Evolutionary conservation across 2,797 vertebrate genomes (phyloP).

Genomic region (Enteromius afrohamiltoni): DNA sequence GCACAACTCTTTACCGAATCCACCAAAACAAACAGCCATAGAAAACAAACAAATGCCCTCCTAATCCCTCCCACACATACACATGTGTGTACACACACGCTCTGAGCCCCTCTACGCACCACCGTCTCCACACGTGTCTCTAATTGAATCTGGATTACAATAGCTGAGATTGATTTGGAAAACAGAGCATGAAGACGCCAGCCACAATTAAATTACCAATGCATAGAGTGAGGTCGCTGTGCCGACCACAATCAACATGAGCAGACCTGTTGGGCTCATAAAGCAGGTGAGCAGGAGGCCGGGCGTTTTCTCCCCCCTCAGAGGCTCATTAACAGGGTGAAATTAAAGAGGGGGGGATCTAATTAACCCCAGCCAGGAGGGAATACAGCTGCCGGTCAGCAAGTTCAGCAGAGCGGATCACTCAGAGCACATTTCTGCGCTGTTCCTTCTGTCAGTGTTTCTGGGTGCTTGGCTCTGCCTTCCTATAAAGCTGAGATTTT

Average conservation of each 20-base stretch:
- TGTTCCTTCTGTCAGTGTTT: slow-evolving; percentile 1
- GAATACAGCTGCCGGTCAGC: slow-evolving; percentile 50
- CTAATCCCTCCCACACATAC: slow-evolving; percentile 31
- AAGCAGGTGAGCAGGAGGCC: slow-evolving; percentile 10
- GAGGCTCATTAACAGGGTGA: slow-evolving; percentile 74
- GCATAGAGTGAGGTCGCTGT: slow-evolving; percentile 59
- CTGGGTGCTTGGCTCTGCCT: not conserved
- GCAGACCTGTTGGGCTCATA: slow-evolving; percentile 68
- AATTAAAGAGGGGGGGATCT: slow-evolving; percentile 74
- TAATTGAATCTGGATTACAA: slow-evolving; percentile 76
- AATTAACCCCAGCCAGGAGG: slow-evolving; percentile 74
- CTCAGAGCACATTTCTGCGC: slow-evolving; percentile 11
- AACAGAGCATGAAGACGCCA: slow-evolving; percentile 57
- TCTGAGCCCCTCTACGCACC: slow-evolving; percentile 10
- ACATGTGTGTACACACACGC: slow-evolving; percentile 15
- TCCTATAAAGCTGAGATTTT: slow-evolving; percentile 18
- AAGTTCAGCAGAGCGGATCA: slow-evolving; percentile 37
- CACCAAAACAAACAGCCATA: slow-evolving; percentile 39
- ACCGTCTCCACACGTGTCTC: slow-evolving; percentile 29
- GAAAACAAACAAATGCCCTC: slow-evolving; percentile 30
- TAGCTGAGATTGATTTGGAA: slow-evolving; percentile 73
- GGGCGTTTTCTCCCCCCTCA: slow-evolving; percentile 32
- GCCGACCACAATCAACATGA: slow-evolving; percentile 72
- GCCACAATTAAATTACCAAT: slow-evolving; percentile 75
- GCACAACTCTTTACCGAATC: slow-evolving; percentile 8